These are phyloP conservation scores for Astreopora myriophthalma DNA, from an alignment of 64 coral and sea anemone genomes.

Conservation along the genomic window DNA sequence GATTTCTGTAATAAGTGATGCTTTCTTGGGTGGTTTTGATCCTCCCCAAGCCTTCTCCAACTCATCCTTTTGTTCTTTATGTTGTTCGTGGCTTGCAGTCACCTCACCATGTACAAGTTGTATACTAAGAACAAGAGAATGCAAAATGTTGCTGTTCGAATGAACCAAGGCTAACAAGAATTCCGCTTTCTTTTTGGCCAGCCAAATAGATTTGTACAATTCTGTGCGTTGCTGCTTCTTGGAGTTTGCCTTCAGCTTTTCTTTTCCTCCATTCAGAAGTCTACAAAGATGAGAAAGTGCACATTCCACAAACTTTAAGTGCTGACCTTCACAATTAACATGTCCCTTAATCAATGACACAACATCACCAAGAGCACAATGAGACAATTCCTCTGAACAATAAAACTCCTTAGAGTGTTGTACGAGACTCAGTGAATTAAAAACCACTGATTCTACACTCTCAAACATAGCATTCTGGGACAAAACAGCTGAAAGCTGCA, in stretches of 20 bases:
- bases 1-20: slow-evolving; percentile 51
- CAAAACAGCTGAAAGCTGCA: slow-evolving; percentile 72
- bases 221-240: slow-evolving; percentile 21
- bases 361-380: slow-evolving; percentile 63
- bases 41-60: slow-evolving; percentile 57
- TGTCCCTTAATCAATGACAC: slow-evolving; percentile 44
- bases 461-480: slow-evolving; percentile 81
- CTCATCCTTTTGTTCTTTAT: slow-evolving; percentile 60
- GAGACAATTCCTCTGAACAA: slow-evolving; percentile 80
- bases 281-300: slow-evolving; percentile 82
- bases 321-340: neutral
- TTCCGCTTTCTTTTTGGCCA: slow-evolving; percentile 93
- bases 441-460: slow-evolving; percentile 63
- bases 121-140: slow-evolving; percentile 35
- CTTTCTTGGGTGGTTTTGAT: slow-evolving; percentile 45
- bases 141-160: slow-evolving; percentile 54
- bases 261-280: slow-evolving; percentile 60
- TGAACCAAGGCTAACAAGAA: slow-evolving; percentile 83
- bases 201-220: slow-evolving; percentile 68
- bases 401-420: slow-evolving; percentile 78
- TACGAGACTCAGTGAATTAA: slow-evolving; percentile 56
- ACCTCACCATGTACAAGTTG: slow-evolving; percentile 38
- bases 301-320: slow-evolving; percentile 41
- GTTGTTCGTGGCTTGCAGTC: slow-evolving; percentile 14
- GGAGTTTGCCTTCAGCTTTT: slow-evolving; percentile 23